These are phyloP conservation scores for Pangasius djambal DNA, from an alignment of 2,797 vertebrate genomes.

Conservation along the genomic window DNA sequence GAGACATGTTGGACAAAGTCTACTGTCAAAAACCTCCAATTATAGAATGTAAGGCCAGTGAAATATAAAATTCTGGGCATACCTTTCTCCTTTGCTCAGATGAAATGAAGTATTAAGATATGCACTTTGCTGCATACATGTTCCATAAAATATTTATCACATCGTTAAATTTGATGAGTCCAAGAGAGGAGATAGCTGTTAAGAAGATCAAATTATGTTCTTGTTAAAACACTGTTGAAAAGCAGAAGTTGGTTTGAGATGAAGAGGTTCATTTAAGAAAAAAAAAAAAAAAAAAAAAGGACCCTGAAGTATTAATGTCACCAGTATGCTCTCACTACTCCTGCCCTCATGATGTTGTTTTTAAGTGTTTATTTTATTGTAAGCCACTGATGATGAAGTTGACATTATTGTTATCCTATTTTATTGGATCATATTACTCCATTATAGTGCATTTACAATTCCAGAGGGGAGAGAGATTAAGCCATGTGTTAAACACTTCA, in stretches of 20 bases:
- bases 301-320: slow-evolving; percentile 69
- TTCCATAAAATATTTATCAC: slow-evolving; percentile 80
- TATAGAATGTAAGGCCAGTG: slow-evolving; percentile 52
- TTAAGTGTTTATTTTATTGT: slow-evolving; percentile 72
- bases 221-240: slow-evolving; percentile 73
- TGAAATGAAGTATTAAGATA: slow-evolving; percentile 78
- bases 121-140: slow-evolving; percentile 77
- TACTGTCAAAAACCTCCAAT: slow-evolving; percentile 48
- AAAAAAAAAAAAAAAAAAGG: slow-evolving; percentile 61
- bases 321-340: slow-evolving; percentile 61
- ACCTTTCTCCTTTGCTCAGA: slow-evolving; percentile 68
- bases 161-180: slow-evolving; percentile 84
- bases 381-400: slow-evolving; percentile 7
- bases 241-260: slow-evolving; percentile 65
- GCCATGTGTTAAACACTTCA: slow-evolving; percentile 5
- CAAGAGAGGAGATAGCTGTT: slow-evolving; percentile 72
- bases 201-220: slow-evolving; percentile 78
- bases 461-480: neutral
- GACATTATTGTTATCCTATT: neutral
- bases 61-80: slow-evolving; percentile 55
- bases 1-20: slow-evolving; percentile 13
- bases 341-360: slow-evolving; percentile 74
- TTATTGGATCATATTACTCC: neutral
- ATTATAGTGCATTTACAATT: slow-evolving; percentile 15
- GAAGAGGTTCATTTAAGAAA: slow-evolving; percentile 66